Evolutionary conservation across 2,888 invertebrate species (phyloP).

Genomic region (Acrobasis suavella): DNA sequence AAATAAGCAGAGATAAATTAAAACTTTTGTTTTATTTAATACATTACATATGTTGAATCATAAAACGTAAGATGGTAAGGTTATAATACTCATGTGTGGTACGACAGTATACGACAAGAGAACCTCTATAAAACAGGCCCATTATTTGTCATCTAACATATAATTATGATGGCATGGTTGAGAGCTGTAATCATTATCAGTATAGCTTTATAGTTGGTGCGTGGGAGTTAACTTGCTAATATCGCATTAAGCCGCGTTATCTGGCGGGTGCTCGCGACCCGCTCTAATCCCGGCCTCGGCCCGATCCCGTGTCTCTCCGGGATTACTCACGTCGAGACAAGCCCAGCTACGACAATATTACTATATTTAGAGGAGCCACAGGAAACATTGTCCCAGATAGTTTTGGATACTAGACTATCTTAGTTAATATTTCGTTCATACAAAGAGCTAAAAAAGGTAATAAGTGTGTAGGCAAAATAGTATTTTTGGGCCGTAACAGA

Average conservation of each 20-base stretch:
- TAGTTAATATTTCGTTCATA: too few relatives aligned
- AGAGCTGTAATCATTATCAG: conserved; percentile 44
- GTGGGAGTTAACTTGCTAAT: conserved; percentile 58
- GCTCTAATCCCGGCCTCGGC: conserved; percentile 56
- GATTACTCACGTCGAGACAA: conserved; percentile 58
- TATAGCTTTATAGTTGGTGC: conserved; percentile 33
- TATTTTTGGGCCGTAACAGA: too few relatives aligned
- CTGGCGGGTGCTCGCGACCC: conserved; percentile 48
- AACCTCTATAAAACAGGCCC: conserved; percentile 32
- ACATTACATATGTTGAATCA: too few relatives aligned
- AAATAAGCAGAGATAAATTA: too few relatives aligned
- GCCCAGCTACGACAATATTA: conserved; percentile 42
- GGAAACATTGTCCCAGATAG: conserved; percentile 21
- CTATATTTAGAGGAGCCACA: conserved; percentile 29
- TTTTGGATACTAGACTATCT: neutral
- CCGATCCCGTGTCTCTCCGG: conserved; percentile 53
- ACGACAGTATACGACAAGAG: neutral
- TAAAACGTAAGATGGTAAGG: too few relatives aligned
- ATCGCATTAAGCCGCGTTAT: conserved; percentile 62
- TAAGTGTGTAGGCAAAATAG: too few relatives aligned
- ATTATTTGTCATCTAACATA: conserved; percentile 41
- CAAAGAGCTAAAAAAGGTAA: too few relatives aligned
- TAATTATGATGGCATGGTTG: conserved; percentile 36
- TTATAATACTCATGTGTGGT: neutral
- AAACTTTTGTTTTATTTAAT: too few relatives aligned